Evolutionary conservation across 2,113 vertebrate genomes (phyloP).

Genomic region (Motacilla tschutschensis): DNA sequence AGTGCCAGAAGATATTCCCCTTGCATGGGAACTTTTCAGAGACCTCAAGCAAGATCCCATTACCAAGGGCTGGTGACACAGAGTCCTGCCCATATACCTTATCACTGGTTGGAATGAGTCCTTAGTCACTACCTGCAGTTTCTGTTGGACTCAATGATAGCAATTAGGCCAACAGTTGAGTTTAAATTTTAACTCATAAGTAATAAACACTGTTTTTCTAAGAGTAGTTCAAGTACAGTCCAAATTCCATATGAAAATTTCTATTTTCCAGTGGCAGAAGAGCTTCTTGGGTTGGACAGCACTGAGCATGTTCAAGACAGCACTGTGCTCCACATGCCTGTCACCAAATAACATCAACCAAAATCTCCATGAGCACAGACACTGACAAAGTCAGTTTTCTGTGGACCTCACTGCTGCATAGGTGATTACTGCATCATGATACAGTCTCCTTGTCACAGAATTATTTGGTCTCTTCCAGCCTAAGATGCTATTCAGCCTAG

Average conservation of each 20-base stretch:
- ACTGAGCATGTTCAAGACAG: background rate
- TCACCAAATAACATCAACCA: background rate
- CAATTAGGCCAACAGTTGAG: background rate
- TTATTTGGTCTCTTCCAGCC: background rate
- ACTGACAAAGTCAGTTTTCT: background rate
- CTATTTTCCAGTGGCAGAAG: background rate
- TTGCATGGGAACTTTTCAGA: background rate
- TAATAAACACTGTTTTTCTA: background rate
- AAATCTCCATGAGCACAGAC: background rate
- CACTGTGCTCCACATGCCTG: background rate
- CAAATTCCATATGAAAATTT: background rate
- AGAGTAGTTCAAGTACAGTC: background rate
- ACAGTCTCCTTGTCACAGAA: background rate
- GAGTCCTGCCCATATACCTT: background rate
- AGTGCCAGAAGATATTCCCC: background rate
- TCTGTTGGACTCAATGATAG: background rate
- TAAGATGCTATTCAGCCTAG: background rate
- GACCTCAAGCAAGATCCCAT: background rate
- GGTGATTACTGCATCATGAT: background rate
- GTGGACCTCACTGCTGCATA: background rate
- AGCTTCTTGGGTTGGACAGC: background rate
- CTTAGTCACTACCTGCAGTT: background rate
- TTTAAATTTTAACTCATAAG: slow-evolving; percentile 9
- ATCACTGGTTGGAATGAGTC: background rate
- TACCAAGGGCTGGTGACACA: background rate